phyloP scores from a whole-genome alignment of 2,888 invertebrate genomes.

The Quadroppia sp. region DNA sequence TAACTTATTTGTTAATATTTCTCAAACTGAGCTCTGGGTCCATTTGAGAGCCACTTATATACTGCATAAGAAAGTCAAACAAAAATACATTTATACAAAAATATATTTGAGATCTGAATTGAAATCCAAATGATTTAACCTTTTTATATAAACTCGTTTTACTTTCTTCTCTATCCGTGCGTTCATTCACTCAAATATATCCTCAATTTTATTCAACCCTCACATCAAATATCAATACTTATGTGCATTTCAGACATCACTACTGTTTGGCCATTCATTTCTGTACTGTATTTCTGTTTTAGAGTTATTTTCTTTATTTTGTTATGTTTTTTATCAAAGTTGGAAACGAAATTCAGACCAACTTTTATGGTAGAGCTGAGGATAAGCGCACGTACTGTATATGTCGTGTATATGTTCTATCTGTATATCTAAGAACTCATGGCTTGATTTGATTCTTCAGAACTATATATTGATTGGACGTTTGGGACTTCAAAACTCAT shows the following conservation, averaged over 20 bases:
- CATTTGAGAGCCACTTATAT: background rate
- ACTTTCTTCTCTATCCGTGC: background rate
- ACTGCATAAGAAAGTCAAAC: background rate
- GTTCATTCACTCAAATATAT: background rate
- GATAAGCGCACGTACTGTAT: conserved; percentile 6
- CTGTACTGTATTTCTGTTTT: background rate
- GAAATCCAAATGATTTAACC: conserved; percentile 14
- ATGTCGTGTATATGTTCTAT: background rate
- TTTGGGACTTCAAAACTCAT: conserved; percentile 1
- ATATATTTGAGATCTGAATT: background rate
- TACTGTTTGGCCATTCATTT: conserved; percentile 29
- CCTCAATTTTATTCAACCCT: background rate
- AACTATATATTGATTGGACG: conserved; percentile 34
- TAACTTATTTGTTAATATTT: background rate
- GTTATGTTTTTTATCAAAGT: background rate
- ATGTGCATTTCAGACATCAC: background rate
- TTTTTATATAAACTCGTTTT: background rate
- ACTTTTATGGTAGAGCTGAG: conserved; percentile 2
- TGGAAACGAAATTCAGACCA: background rate
- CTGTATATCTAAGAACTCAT: conserved; percentile 12
- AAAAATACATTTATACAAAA: no score
- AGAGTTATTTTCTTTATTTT: background rate
- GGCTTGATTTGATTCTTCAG: conserved; percentile 29
- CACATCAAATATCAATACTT: conserved; percentile 9
- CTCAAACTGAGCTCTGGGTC: background rate